phyloP scores from a whole-genome alignment of 2,888 invertebrate species.

The Blastobasis lacticolella region DNA sequence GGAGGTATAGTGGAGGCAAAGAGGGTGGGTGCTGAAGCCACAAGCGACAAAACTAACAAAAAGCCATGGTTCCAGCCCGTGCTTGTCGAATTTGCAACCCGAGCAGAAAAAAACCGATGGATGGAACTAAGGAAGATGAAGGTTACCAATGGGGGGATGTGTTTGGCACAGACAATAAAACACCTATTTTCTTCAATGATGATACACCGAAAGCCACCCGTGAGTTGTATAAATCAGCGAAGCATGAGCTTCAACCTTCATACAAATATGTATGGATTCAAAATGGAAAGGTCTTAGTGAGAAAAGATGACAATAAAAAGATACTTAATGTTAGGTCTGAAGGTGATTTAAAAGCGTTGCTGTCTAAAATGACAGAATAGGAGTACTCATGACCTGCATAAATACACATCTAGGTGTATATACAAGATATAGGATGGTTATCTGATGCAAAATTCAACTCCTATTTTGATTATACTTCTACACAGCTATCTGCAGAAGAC shows the following conservation, averaged over 20 bases:
- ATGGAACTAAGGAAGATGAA: background rate
- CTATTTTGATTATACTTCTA: background rate
- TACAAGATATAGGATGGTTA: background rate
- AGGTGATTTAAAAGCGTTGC: background rate
- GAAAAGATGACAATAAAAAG: background rate
- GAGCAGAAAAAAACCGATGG: background rate
- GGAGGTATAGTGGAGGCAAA: constrained; percentile 2
- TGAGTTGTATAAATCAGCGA: background rate
- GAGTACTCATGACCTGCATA: background rate
- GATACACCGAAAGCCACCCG: background rate
- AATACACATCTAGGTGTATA: background rate
- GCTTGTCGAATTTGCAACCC: background rate
- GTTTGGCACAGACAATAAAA: background rate
- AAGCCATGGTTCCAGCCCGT: background rate
- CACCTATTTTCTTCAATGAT: background rate
- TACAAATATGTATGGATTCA: constrained; percentile 1
- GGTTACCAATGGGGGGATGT: background rate
- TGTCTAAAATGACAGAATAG: background rate
- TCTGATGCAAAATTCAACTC: background rate
- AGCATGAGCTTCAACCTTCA: background rate
- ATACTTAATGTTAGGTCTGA: background rate
- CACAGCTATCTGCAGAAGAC: background rate
- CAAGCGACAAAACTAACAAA: background rate
- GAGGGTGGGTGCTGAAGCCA: constrained; percentile 8
- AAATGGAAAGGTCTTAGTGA: background rate